Evolutionary conservation across 1,140 invertebrate genomes (phyloP).

Genomic region (Platyura marginata): DNA sequence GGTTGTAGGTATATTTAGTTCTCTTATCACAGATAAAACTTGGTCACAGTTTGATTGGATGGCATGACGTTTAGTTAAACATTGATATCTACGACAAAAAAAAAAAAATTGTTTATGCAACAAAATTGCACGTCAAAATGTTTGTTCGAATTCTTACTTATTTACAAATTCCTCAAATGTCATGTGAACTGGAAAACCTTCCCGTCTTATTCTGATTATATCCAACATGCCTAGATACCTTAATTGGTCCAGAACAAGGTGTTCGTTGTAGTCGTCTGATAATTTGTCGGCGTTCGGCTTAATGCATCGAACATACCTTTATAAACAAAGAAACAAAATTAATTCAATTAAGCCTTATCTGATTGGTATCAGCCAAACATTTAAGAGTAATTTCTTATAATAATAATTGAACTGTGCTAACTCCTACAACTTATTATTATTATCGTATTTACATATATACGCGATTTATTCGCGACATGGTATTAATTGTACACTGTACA

Average conservation of each 20-base stretch:
- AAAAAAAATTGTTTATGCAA: background rate
- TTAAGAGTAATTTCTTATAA: no score
- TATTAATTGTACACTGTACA: no score
- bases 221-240: conserved; percentile 91
- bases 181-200: conserved; percentile 85
- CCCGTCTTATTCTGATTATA: conserved; percentile 81
- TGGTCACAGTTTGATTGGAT: conserved; percentile 5
- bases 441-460: no score
- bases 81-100: conserved; percentile 11
- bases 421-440: no score
- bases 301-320: conserved; percentile 82
- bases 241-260: conserved; percentile 75
- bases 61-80: conserved; percentile 12
- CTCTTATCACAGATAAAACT: conserved; percentile 29
- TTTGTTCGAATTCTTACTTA: conserved; percentile 36
- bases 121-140: background rate
- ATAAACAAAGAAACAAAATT: conserved; percentile 5
- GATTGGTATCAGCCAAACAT: no score
- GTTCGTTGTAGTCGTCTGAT: conserved; percentile 65
- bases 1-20: conserved; percentile 37
- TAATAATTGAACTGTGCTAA: no score
- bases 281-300: conserved; percentile 83
- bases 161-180: conserved; percentile 56
- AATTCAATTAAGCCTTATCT: no score
- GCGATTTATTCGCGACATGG: no score